Percentiles rank a stretch among this genome's conserved stretches.
phyloP scores from a whole-genome alignment of 2,888 invertebrate species.

The Dryocosmus kuriphilus region DNA sequence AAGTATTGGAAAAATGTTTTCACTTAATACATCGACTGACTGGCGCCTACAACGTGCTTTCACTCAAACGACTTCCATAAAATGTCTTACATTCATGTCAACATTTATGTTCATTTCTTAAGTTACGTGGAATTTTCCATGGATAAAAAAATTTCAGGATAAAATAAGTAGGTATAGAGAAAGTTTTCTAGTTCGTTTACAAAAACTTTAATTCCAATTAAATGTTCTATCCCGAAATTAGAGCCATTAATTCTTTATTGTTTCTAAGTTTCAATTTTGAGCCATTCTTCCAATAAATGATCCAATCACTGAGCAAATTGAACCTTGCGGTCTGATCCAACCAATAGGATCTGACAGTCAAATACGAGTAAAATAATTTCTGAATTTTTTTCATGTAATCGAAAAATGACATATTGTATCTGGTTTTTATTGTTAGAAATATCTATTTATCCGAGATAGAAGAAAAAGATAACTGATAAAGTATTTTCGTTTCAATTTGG shows the following conservation, averaged over 20 bases:
- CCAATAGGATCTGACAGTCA: not conserved
- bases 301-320: not conserved
- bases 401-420: not conserved
- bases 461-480: not conserved
- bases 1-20: conserved; percentile 22
- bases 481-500: not conserved
- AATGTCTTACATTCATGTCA: conserved; percentile 17
- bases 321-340: not conserved
- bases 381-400: not conserved
- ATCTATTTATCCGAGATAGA: not conserved
- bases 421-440: not conserved
- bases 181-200: too few relatives aligned
- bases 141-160: not conserved
- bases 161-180: not conserved
- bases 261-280: not conserved
- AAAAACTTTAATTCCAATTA: too few relatives aligned
- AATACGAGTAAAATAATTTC: not conserved
- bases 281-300: not conserved
- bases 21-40: conserved; percentile 8
- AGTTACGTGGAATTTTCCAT: not conserved
- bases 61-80: conserved; percentile 17
- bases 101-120: not conserved
- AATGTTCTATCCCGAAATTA: too few relatives aligned
- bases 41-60: conserved; percentile 27
- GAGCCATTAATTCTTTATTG: too few relatives aligned